These are phyloP conservation scores for Mesoligia furuncula DNA, from an alignment of 2,888 invertebrate genomes.

Conservation along the genomic window DNA sequence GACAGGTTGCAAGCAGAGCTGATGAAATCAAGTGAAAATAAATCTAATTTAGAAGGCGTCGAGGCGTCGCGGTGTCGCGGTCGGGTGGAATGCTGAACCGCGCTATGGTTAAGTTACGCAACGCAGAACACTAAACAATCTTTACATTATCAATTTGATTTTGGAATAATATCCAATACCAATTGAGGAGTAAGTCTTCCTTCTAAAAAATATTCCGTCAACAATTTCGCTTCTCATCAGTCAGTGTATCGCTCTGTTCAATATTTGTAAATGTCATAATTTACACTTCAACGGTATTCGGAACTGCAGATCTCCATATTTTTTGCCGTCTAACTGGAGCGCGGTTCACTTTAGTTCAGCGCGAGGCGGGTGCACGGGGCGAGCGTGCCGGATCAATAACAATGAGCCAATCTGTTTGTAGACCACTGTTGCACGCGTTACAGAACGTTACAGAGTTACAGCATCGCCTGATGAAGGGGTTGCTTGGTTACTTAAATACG, in stretches of 20 bases:
- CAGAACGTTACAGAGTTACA: slow-evolving; percentile 30
- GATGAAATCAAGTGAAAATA: neutral
- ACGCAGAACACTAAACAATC: neutral
- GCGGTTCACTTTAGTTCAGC: slow-evolving; percentile 35
- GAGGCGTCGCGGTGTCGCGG: no score
- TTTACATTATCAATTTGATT: neutral
- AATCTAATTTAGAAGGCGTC: neutral
- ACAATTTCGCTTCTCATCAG: neutral
- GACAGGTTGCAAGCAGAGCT: neutral
- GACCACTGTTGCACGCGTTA: slow-evolving; percentile 1
- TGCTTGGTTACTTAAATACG: neutral
- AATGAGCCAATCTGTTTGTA: slow-evolving; percentile 20
- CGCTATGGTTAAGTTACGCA: neutral
- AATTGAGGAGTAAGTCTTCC: no score
- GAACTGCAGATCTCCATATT: slow-evolving; percentile 28
- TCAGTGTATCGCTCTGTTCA: neutral
- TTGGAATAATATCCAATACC: neutral
- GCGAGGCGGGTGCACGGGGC: no score
- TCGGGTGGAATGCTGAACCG: neutral
- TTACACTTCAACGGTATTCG: neutral
- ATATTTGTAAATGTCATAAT: slow-evolving; percentile 3
- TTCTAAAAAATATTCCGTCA: neutral
- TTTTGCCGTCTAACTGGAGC: slow-evolving; percentile 29
- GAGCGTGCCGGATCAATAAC: neutral
- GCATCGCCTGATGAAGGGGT: slow-evolving; percentile 30